Evolutionary conservation across 35 echinoderm and acorn worm genomes (phyloP).

Genomic region (Strongylocentrotus purpuratus): DNA sequence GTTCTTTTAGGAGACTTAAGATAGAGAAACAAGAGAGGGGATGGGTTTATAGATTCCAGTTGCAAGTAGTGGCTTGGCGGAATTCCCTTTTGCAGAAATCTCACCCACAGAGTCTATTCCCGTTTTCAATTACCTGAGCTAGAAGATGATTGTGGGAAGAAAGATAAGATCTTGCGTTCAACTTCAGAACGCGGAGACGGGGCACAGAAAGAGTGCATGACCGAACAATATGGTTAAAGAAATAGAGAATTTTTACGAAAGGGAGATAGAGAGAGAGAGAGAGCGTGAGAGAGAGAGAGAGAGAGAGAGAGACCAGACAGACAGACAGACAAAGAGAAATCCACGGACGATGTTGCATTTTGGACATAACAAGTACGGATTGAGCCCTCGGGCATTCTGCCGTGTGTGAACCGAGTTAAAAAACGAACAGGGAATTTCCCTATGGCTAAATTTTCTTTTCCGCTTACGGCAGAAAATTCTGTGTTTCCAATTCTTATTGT

Average conservation of each 20-base stretch:
- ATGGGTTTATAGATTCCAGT: not conserved
- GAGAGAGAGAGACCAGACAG: not conserved
- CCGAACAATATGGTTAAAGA: not conserved
- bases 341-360: not conserved
- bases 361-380: no score
- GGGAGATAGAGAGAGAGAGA: not conserved
- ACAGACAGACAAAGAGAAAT: not conserved
- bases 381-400: no score
- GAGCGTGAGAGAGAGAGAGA: not conserved
- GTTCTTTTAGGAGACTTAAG: not conserved
- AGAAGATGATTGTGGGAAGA: not conserved
- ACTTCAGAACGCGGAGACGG: not conserved
- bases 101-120: not conserved
- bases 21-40: not conserved
- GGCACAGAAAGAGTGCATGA: not conserved
- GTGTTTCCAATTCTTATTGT: no score
- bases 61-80: not conserved
- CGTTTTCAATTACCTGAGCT: slow-evolving; percentile 42
- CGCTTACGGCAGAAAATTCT: no score
- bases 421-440: no score
- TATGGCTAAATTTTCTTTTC: no score
- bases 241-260: not conserved
- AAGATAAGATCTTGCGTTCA: not conserved
- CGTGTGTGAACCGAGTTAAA: no score
- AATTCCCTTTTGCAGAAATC: not conserved